These are phyloP conservation scores for Cottus gobio DNA, from an alignment of 2,113 vertebrate species.

Conservation along the genomic window DNA sequence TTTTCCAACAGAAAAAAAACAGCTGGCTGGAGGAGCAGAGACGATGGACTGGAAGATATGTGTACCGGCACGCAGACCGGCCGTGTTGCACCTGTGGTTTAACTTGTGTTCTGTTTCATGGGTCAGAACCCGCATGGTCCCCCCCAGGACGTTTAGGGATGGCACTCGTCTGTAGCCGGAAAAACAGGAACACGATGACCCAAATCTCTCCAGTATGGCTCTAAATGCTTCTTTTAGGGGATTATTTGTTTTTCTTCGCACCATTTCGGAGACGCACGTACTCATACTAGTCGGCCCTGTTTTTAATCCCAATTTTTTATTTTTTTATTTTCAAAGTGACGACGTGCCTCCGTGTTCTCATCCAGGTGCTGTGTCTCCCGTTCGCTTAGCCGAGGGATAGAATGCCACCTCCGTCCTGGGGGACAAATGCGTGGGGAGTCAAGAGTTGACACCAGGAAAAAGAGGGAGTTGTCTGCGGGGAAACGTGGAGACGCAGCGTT, in stretches of 20 bases:
- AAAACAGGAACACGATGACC: slow-evolving; percentile 51
- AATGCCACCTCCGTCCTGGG: slow-evolving; percentile 31
- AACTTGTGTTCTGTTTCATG: slow-evolving; percentile 39
- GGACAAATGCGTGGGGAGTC: slow-evolving; percentile 40
- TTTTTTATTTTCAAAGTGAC: neutral
- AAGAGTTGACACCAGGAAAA: slow-evolving; percentile 49
- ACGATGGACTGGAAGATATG: neutral
- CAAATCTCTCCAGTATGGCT: slow-evolving; percentile 29
- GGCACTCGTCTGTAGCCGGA: neutral
- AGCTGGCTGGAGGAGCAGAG: slow-evolving; percentile 7
- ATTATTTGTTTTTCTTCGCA: neutral
- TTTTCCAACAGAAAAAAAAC: too few relatives aligned
- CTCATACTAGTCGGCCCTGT: neutral
- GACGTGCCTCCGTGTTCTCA: neutral
- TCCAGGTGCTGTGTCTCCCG: neutral
- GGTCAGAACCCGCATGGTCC: neutral
- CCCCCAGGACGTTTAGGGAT: neutral
- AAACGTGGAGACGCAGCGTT: slow-evolving; percentile 52
- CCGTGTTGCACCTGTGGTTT: slow-evolving; percentile 12
- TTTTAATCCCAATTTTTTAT: neutral
- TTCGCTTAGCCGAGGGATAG: neutral
- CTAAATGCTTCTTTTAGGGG: neutral
- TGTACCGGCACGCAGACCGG: neutral
- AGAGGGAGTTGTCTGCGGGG: slow-evolving; percentile 51
- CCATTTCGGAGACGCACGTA: neutral